These are phyloP conservation scores for Oceanodroma tethys DNA, from an alignment of 2,113 vertebrate species.

Conservation along the genomic window DNA sequence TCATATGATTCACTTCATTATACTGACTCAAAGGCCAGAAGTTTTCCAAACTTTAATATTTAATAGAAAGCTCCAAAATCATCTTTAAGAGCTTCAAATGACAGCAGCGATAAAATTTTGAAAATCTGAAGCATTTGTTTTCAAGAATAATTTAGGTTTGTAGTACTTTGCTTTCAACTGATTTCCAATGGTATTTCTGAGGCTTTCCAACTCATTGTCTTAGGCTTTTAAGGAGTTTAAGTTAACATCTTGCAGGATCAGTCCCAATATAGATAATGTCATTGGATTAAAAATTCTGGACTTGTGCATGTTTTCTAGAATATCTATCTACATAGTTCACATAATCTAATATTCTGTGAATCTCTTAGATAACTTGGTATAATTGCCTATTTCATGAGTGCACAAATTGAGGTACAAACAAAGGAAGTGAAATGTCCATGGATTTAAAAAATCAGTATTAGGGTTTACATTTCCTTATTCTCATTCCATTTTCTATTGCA, in stretches of 20 bases:
- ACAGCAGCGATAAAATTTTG: too few species aligned
- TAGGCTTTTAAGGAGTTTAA: not conserved
- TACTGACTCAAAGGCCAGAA: not conserved
- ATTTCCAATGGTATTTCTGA: not conserved
- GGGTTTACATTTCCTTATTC: not conserved
- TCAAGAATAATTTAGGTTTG: not conserved
- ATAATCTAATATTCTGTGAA: not conserved
- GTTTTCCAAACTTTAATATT: not conserved
- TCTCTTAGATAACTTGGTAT: not conserved
- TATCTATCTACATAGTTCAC: not conserved
- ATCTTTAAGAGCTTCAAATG: not conserved
- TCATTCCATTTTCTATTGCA: not conserved
- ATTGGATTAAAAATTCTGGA: not conserved
- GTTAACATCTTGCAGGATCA: not conserved
- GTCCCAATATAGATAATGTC: not conserved
- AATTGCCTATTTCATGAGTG: not conserved
- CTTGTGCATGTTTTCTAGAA: not conserved
- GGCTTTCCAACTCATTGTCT: not conserved
- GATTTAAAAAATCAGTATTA: not conserved
- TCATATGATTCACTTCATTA: not conserved
- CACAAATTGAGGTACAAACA: not conserved
- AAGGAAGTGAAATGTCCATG: not conserved
- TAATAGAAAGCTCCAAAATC: not conserved
- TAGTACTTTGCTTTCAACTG: not conserved
- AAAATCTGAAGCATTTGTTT: not conserved